These are phyloP conservation scores for Cephalopterus ornatus DNA, from an alignment of 2,113 vertebrate species.

Conservation along the genomic window DNA sequence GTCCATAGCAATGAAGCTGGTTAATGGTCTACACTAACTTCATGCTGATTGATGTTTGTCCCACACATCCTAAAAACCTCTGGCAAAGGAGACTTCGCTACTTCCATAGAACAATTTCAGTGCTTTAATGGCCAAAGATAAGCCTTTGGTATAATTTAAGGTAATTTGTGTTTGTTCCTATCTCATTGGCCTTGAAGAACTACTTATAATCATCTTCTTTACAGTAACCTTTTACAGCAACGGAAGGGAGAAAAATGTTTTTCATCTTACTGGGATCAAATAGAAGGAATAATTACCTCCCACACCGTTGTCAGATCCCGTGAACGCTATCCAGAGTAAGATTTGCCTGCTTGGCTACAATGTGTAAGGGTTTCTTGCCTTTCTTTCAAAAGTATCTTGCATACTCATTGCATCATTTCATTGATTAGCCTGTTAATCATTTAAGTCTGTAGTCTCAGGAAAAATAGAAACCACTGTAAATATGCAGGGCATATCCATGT, in stretches of 20 bases:
- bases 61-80: background rate
- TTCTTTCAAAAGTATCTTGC: background rate
- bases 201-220: background rate
- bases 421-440: background rate
- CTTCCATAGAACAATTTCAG: background rate
- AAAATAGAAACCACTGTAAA: background rate
- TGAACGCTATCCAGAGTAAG: background rate
- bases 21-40: background rate
- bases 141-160: background rate
- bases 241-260: background rate
- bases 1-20: background rate
- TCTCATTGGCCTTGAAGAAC: background rate
- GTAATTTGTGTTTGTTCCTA: background rate
- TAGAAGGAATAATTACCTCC: constrained; percentile 13
- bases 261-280: background rate
- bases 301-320: background rate
- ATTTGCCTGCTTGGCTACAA: background rate
- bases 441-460: background rate
- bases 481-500: background rate
- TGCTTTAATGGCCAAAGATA: background rate
- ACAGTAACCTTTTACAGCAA: background rate
- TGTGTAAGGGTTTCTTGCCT: background rate
- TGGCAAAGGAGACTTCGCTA: background rate
- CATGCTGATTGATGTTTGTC: background rate
- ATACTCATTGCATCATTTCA: background rate